Base-by-base conservation (phyloP, 1,140 invertebrate species). In the Drosophila willistoni region DNA sequence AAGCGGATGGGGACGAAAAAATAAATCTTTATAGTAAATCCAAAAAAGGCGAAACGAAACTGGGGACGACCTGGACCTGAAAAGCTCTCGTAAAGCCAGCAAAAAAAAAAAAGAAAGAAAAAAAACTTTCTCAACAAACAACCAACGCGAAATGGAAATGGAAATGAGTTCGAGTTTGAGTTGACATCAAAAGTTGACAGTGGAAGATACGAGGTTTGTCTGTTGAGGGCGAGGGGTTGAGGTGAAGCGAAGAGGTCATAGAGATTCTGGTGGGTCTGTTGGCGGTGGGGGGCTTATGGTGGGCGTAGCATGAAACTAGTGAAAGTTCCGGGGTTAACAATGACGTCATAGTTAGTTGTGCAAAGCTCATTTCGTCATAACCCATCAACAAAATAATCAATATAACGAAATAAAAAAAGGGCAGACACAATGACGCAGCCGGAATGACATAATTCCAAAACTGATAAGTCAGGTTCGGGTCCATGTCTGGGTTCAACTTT, bases 1-100 rank as follows among this genome's bases (percentile, higher is more conserved):
- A 10, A 10, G 22, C 10, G 36, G 1, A 3, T 39, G 36, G 36
- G 10, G 12, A 10, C 12, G 10, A n/a, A 4, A 5, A 84, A 80
- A 89, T 89, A 89, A 89, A 89, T 89, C 84, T 84, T 68, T 71
- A 84, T 89, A 87, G 87, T 82, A 89, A 89, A 84, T 68, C 62
- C 68, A 69, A 34, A 63, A 64, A 39, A 64, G 44, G 77, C n/a
- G 73, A 72, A 77, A 83, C 68, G 77, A 87, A 80, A 80, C 83
- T 77, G 44, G 44, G 17, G 79, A 73, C 63, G 83, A 73, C 60
- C 66, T 57, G 55, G 71, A 62, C 64, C 66, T 65, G 47, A 83
- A 87, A 87, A 89, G 84, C 83, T 87, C 80, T 80, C 77, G 22
- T 51, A 51, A 51, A 51, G 44, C 44, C 44, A 51, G 10, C 1